A percentile compares a stretch with the other conserved stretches of the same genome.
Evolutionary conservation across 2,888 invertebrate species (phyloP).

Genomic region (Oligia latruncula): DNA sequence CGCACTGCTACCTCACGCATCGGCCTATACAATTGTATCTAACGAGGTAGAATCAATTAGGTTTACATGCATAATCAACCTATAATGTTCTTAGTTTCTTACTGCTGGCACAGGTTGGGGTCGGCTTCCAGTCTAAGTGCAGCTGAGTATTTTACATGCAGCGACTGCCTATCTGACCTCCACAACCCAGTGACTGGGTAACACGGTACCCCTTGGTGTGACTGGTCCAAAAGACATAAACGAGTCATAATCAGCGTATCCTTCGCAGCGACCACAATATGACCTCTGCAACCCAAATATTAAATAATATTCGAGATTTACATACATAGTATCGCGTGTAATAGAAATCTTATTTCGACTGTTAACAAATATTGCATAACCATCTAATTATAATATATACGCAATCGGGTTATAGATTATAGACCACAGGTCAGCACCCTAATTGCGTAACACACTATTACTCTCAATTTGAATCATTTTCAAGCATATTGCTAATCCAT

Average conservation of each 20-base stretch:
- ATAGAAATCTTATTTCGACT: conserved; percentile 18
- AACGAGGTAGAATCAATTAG: neutral
- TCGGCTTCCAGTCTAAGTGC: neutral
- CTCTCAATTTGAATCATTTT: no score
- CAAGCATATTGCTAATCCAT: no score
- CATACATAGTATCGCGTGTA: neutral
- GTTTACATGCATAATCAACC: neutral
- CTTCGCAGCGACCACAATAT: neutral
- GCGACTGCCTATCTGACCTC: neutral
- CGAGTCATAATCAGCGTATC: neutral
- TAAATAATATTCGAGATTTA: conserved; percentile 7
- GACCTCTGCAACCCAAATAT: neutral
- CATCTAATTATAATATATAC: conserved; percentile 5
- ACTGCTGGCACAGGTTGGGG: neutral
- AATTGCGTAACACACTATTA: no score
- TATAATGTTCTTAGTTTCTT: neutral
- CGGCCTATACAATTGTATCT: neutral
- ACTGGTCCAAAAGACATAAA: neutral
- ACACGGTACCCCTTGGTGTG: neutral
- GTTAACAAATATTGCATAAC: conserved; percentile 32
- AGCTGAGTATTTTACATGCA: neutral
- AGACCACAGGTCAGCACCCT: conserved; percentile 15
- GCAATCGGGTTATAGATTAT: conserved; percentile 26
- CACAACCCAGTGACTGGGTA: neutral
- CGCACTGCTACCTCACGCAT: no score